Base-by-base conservation (phyloP, 2,797 vertebrate genomes). In the Neostethus bicornis region DNA sequence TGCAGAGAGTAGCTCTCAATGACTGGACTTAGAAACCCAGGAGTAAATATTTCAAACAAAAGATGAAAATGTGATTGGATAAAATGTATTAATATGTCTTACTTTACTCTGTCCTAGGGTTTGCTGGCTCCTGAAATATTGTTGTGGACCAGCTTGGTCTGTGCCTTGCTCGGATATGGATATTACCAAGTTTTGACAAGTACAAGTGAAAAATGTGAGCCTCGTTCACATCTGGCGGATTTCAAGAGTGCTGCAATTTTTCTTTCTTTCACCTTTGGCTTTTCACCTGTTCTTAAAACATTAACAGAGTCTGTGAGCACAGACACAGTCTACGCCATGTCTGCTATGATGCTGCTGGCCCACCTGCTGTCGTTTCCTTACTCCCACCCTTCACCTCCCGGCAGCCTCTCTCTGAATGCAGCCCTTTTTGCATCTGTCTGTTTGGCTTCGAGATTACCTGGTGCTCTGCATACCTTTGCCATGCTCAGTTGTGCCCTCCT, bases 281-380 rank as follows among this genome's bases (percentile, higher is more conserved):
- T 98, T 78, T 98, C 97, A 0, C 97, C 97, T 0, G 91, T 99
- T 48, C 85, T 99, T 21, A 99, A 99, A 85, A 99, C 97, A 0
- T 84, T 99, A 54, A 99, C 97, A 0, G 97, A 99, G 77, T 96
- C 97, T 0, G 93, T 99, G 77, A 99, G 97, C 77, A 98, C 97
- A 0, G 97, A 99, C 87, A 99, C 97, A 0, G 95, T 99, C 70
- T 96, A 99, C 0, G 96, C 97, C 85, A 99, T 98, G 97, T 92
- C 97, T 0, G 92, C 94, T 2, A 76, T 96, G 42, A 99, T 99
- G 97, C 92, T 99, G 7, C 75, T 98, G 5, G 96, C 96, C n/a
- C 96, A 99, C 78, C 87, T 99, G 61, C 91, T 95, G 79, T 95
- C 94, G 14, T 99, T 98, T 1, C 94, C 96, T 12, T 99, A 98